Evolutionary conservation across 2,797 vertebrate species (phyloP), one percentile per base, ranked within the genome.

Genomic region (Catamblyrhynchus diadema): DNA sequence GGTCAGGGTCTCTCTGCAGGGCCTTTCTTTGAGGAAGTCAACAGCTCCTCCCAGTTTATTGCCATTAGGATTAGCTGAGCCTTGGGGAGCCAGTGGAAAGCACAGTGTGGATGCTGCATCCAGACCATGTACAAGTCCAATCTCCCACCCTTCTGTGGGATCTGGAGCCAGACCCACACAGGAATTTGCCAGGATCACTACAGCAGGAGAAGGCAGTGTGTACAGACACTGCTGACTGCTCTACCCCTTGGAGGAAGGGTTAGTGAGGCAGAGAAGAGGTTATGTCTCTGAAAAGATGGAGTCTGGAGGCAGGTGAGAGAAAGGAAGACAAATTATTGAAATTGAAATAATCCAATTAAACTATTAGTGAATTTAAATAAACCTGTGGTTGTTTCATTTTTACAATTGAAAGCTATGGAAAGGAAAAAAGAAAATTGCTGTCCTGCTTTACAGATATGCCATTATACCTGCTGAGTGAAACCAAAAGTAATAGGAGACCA

Each of bases 91-190:
- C 2, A 0, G 45, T 35, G 11, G 30, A 13, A 57, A 86, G 54
- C 10, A 81, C 0, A 5, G 14, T 14, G 14, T 44, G 32, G 19
- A 12, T 64, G 57, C 28, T 51, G 23, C 41, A 65, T 61, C 42
- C 50, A 89, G 25, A 21, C 9, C 37, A 71, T 3, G 5, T 28
- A 44, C 9, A 22, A 61, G 10, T 19, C 32, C 59, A 33, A 3
- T 21, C 21, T 80, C 42, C 10, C 23, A 65, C 14, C 8, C 37
- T 82, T 47, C 59, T 60, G 18, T 42, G 27, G 20, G 24, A 45
- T 54, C 14, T 65, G 56, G 13, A 15, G 27, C 37, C 53, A 78
- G 28, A 12, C 8, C 4, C 13, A 37, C 0, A 0, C 0, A 78
- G 30, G 13, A 9, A 21, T 64, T 78, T 81, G 6, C 20, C 35